Evolutionary conservation across 2,113 vertebrate species (phyloP).

Genomic region (Hypocryptadius cinnamomeus): DNA sequence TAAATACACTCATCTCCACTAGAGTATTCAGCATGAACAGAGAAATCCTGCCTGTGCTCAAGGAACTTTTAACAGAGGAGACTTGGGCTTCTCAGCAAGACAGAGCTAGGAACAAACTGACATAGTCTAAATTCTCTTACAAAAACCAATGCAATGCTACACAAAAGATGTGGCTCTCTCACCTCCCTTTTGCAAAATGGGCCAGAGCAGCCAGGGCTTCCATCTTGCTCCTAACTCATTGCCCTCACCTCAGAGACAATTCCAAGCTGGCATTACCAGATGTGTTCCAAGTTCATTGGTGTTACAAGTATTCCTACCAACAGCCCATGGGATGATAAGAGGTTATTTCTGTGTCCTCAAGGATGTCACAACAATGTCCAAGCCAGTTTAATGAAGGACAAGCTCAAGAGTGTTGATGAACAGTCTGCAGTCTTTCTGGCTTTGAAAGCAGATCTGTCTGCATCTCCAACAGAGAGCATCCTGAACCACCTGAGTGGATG

Average conservation of each 20-base stretch:
- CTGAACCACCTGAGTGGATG: not conserved
- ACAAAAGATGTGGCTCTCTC: not conserved
- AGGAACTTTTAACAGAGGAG: not conserved
- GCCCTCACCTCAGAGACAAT: not conserved
- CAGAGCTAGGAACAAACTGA: not conserved
- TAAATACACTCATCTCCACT: not conserved
- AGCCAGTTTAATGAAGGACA: not conserved
- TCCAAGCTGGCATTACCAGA: not conserved
- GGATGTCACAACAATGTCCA: not conserved
- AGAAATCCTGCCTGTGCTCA: not conserved
- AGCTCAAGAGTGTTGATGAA: not conserved
- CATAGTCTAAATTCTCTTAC: not conserved
- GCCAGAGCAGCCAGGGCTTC: not conserved
- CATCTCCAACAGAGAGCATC: not conserved
- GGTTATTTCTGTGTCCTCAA: not conserved
- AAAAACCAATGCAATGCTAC: not conserved
- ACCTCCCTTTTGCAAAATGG: not conserved
- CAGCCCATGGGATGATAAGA: not conserved
- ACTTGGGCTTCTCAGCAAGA: not conserved
- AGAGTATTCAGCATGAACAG: not conserved
- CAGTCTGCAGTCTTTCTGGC: not conserved
- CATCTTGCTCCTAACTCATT: not conserved
- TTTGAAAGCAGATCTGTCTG: conserved; percentile 13
- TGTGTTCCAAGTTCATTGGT: not conserved
- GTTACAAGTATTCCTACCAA: not conserved